Evolutionary conservation across 1,140 invertebrate genomes (phyloP), one percentile per base, ranked within the genome.

Genomic region (Lerema accius): DNA sequence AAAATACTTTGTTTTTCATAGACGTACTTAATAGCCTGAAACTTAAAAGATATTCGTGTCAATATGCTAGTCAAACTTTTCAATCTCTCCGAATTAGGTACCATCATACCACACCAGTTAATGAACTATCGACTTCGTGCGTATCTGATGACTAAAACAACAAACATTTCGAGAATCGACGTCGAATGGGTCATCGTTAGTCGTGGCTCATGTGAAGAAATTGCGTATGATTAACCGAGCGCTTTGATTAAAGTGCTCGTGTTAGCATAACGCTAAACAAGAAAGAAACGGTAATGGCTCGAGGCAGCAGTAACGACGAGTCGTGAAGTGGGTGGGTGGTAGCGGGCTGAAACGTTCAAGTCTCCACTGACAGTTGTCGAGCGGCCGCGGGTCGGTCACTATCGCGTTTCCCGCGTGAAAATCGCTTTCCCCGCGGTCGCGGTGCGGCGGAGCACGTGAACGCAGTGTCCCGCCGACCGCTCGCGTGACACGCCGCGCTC

Each of bases 381-480:
- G 64, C 76, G 76, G 73, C 70, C 76, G 81, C 75, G 72, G 71
- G 69, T 70, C 73, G 84, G 80, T 79, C 82, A 88, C 74, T 80
- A 78, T 87, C 81, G 81, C 71, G 76, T 86, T 87, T 84, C 85
- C 86, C 83, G 83, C 83, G 80, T 86, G 87, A 83, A 89, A 90
- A 90, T 77, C 84, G 85, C 83, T 90, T 90, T 90, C 86, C 86
- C 83, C 84, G 83, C 82, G 80, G 76, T 78, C 71, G 76, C 72
- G 72, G 73, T 71, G 76, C 71, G 72, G 71, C 70, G 72, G 67
- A 79, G 68, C 86, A 84, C 81, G 86, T 87, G 85, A 84, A 78
- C 80, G 84, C 84, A 89, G 87, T 89, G 87, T 87, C 84, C 84
- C 84, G 83, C 68, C 84, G 84, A 78, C 86, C 84, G 88, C 82